Evolutionary conservation across 2,113 vertebrate species (phyloP).

Genomic region (Phocoena phocoena): DNA sequence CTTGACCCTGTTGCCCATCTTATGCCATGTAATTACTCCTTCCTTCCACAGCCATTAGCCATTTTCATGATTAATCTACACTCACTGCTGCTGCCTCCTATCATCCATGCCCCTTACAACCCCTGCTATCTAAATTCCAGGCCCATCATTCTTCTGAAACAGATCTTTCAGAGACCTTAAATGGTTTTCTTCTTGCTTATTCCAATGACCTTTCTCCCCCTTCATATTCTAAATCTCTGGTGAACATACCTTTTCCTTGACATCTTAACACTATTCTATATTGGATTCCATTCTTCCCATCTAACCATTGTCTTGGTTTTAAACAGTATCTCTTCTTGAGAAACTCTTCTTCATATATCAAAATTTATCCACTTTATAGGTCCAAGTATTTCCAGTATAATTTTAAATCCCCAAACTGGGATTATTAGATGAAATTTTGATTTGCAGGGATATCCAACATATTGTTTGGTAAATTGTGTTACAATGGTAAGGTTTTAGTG

Average conservation of each 20-base stretch:
- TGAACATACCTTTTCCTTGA: not conserved
- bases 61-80: not conserved
- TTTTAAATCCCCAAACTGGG: not conserved
- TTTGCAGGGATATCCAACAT: not conserved
- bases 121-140: not conserved
- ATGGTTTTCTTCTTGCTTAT: slow-evolving; percentile 32
- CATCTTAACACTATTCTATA: not conserved
- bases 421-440: not conserved
- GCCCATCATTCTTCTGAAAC: not conserved
- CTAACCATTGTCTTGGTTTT: not conserved
- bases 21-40: not conserved
- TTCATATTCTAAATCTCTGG: not conserved
- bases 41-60: not conserved
- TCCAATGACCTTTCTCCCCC: not conserved
- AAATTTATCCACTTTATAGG: not conserved
- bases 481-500: not conserved
- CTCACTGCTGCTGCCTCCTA: not conserved
- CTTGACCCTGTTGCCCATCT: not conserved
- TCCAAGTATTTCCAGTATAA: not conserved
- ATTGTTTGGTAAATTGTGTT: not conserved
- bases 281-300: not conserved
- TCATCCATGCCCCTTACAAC: not conserved
- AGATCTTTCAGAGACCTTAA: not conserved
- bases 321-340: not conserved
- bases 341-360: not conserved